Evolutionary conservation across 2,888 invertebrate species (phyloP), one percentile per base, ranked within the genome.

Genomic region (Ctenicera cuprea): DNA sequence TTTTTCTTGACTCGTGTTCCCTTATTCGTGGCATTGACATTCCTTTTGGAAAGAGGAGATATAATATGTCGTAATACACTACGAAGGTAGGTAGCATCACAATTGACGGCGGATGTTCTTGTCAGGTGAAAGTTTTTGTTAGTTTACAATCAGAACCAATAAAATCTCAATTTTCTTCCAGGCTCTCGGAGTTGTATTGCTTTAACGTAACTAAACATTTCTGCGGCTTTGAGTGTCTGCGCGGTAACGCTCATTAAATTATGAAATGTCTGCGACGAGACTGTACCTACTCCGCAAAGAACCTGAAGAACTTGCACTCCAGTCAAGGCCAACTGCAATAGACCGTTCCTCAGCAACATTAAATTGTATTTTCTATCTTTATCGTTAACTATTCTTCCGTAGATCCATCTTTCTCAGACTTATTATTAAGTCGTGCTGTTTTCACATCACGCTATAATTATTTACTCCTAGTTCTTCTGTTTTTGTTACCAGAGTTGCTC

Each of bases 281-380:
- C 64, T 71, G 71, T 71, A 71, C 73, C 54, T 54, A 68, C 73
- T 68, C 65, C 52, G 67, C 72, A 67, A 59, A 59, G 71, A 77
- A 74, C 77, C 72, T 71, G 74, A 75, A 77, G 76, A 77, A 77
- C 77, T 76, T 77, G 77, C 77, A 77, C 75, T 75, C 68, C 69
- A 76, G 71, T 77, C 77, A 77, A 77, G 77, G 77, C 71, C 74
- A 77, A 77, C 76, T 72, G 73, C 76, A 76, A 76, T 69, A 76
- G 76, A 75, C 75, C 75, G 66, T 77, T 75, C 71, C 71, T 57
- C 66, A 67, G 73, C 71, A 73, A 66, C 75, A 73, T 76, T 76
- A 76, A 70, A 73, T 68, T 63, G 54, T 20, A 4, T 41, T 67
- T 26, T 64, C 68, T 22, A 18, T 68, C 67, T 68, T 43, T 41